Conservation (phyloP, 2,113 vertebrate genomes). For the Pogona vitticeps region DNA sequence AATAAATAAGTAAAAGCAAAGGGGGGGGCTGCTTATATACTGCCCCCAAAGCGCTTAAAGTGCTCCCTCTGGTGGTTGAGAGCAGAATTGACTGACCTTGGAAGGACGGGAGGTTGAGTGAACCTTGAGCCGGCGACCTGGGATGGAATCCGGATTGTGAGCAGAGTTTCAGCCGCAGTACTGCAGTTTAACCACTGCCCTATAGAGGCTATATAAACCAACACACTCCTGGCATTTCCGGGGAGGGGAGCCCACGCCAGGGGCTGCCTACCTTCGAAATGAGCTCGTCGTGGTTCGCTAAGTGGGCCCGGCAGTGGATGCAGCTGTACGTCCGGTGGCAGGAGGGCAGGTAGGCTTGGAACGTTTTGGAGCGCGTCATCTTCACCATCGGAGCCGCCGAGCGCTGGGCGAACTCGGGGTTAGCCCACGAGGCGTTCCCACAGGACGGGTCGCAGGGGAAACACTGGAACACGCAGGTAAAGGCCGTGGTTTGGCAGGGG, state of each 20-base stretch:
- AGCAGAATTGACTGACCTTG: too few relatives aligned
- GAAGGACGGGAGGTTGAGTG: too few relatives aligned
- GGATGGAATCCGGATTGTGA: too few relatives aligned
- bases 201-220: too few relatives aligned
- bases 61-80: too few relatives aligned
- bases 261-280: constrained; percentile 91
- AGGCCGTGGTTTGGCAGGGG: constrained; percentile 94
- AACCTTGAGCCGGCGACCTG: too few relatives aligned
- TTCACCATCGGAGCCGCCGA: constrained; percentile 93
- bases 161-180: too few relatives aligned
- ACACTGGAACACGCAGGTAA: constrained; percentile 99
- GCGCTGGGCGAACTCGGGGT: constrained; percentile 82
- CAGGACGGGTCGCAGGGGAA: constrained; percentile 99
- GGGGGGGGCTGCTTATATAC: too few relatives aligned
- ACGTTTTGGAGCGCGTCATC: constrained; percentile 99
- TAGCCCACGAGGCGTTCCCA: constrained; percentile 94
- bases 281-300: constrained; percentile 98
- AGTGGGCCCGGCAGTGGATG: constrained; percentile 97
- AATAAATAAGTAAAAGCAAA: too few relatives aligned
- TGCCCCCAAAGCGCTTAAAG: too few relatives aligned
- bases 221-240: too few relatives aligned
- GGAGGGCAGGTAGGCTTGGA: constrained; percentile 96
- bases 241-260: not conserved
- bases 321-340: constrained; percentile 99
- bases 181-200: too few relatives aligned